These are phyloP conservation scores for Pheosia tremula DNA, from an alignment of 2,888 invertebrate species.

Conservation along the genomic window DNA sequence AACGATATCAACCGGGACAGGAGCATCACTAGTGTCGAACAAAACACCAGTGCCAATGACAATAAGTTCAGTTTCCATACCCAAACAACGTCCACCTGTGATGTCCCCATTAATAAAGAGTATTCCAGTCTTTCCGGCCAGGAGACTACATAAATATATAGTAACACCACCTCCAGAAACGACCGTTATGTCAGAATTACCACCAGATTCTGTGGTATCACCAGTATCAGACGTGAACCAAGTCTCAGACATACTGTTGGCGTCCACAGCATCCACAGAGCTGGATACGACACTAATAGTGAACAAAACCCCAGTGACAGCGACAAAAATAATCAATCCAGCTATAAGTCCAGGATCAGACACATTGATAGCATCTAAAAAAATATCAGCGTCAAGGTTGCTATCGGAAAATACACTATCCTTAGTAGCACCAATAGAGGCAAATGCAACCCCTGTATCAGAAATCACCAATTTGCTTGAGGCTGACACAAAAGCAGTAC, in stretches of 20 bases:
- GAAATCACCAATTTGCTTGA: too few species aligned
- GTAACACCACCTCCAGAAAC: neutral
- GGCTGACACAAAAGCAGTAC: neutral
- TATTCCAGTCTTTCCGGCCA: neutral
- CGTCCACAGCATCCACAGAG: neutral
- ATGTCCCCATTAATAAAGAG: neutral
- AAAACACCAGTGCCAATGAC: neutral
- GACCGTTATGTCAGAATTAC: neutral
- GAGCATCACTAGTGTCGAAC: neutral
- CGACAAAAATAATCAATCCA: neutral
- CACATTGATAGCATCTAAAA: too few species aligned
- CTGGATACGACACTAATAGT: neutral
- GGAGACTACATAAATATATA: neutral
- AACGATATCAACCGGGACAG: neutral
- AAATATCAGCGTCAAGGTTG: neutral
- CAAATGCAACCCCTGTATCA: neutral
- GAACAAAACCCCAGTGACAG: neutral
- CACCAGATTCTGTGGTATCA: too few species aligned
- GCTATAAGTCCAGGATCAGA: neutral
- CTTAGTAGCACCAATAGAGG: neutral
- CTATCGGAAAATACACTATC: too few species aligned
- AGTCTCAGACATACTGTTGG: too few species aligned
- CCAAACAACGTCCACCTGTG: neutral
- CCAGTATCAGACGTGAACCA: neutral
- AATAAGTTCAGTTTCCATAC: neutral